phyloP scores from a whole-genome alignment of 2,113 vertebrate species.

The Manacus vitellinus region DNA sequence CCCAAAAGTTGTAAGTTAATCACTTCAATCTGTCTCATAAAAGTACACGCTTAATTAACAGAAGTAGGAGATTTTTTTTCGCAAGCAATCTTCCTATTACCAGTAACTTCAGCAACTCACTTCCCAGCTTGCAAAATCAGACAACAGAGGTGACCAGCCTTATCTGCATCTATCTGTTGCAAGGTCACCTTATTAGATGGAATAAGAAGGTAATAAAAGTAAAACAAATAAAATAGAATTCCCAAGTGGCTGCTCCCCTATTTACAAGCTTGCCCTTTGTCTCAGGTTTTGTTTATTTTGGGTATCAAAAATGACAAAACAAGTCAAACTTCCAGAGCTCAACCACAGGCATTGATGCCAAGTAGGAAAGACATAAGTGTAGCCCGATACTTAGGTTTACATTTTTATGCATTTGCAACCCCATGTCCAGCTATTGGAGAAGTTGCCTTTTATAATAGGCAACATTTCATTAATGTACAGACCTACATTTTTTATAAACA shows the following conservation, averaged over 20 bases:
- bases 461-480: neutral
- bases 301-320: neutral
- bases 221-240: conserved; percentile 32
- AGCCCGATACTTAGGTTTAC: neutral
- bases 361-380: neutral
- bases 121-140: conserved; percentile 25
- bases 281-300: neutral
- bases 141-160: neutral
- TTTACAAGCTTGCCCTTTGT: conserved; percentile 8
- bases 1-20: neutral
- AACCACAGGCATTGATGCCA: neutral
- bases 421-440: neutral
- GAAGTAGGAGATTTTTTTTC: neutral
- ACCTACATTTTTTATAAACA: neutral
- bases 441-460: neutral
- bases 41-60: neutral
- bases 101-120: neutral
- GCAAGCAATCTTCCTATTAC: neutral
- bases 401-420: neutral
- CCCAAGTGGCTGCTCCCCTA: neutral
- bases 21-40: neutral
- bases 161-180: neutral
- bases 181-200: neutral
- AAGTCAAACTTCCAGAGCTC: neutral
- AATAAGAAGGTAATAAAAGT: neutral